These are phyloP conservation scores for Ganaspis sp. DNA, from an alignment of 1,140 invertebrate genomes.

Conservation along the genomic window DNA sequence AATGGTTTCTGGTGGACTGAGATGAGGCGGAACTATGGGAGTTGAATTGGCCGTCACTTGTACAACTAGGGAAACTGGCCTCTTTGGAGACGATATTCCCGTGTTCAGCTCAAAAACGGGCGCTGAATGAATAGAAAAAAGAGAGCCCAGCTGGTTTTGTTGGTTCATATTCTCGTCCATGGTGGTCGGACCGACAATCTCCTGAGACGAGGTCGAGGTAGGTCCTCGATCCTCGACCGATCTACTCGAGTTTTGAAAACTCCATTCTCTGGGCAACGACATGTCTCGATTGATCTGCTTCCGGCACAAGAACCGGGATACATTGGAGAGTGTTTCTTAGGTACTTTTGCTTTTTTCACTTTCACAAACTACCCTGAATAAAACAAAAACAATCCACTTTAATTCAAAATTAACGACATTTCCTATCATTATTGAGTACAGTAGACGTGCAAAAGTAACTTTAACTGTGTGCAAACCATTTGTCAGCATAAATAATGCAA, in stretches of 20 bases:
- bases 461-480: no score
- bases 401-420: no score
- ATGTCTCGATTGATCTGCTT: slow-evolving; percentile 69
- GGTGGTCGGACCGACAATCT: slow-evolving; percentile 60
- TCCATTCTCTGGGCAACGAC: slow-evolving; percentile 80
- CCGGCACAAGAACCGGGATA: slow-evolving; percentile 71
- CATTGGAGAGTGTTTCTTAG: slow-evolving; percentile 72
- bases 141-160: slow-evolving; percentile 73
- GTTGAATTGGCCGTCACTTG: slow-evolving; percentile 70
- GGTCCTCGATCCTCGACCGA: slow-evolving; percentile 68
- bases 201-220: slow-evolving; percentile 63
- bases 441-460: no score
- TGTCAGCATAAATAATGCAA: no score
- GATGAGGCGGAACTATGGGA: slow-evolving; percentile 70
- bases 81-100: slow-evolving; percentile 63
- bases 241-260: slow-evolving; percentile 78
- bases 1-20: slow-evolving; percentile 78
- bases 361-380: slow-evolving; percentile 34
- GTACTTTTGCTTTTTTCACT: slow-evolving; percentile 50
- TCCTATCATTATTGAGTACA: no score
- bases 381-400: not conserved
- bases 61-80: slow-evolving; percentile 69
- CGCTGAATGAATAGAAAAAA: slow-evolving; percentile 79
- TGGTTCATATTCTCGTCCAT: slow-evolving; percentile 73
- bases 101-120: slow-evolving; percentile 73